Conservation (phyloP, 2,113 vertebrate genomes). For the Cettia cetti region DNA sequence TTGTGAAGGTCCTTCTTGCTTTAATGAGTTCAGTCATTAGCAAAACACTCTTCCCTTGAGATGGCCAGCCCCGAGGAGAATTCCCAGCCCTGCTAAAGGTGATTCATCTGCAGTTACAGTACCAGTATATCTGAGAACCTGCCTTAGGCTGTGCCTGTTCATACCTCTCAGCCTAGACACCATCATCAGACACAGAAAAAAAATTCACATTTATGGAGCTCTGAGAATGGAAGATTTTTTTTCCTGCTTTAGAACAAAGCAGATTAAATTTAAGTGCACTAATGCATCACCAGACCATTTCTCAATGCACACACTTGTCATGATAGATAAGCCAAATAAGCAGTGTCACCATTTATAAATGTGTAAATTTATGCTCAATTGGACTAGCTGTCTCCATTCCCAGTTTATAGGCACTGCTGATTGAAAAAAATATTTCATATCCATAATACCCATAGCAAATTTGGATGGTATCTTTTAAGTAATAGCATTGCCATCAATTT, state of each 20-base stretch:
- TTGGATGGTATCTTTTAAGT: not conserved
- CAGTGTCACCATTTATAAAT: not conserved
- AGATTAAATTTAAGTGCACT: not conserved
- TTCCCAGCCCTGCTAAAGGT: not conserved
- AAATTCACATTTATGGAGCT: not conserved
- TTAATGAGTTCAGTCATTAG: not conserved
- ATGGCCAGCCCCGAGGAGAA: not conserved
- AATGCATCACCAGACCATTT: not conserved
- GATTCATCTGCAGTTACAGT: not conserved
- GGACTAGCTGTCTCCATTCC: not conserved
- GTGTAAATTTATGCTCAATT: not conserved
- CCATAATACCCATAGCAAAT: not conserved
- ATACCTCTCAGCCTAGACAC: not conserved
- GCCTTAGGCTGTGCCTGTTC: not conserved
- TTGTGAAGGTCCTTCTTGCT: not conserved
- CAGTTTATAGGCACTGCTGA: not conserved
- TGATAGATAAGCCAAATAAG: not conserved
- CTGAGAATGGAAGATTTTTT: not conserved
- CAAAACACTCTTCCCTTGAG: not conserved
- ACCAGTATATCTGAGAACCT: not conserved
- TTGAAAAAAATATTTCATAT: not conserved
- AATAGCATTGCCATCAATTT: not conserved
- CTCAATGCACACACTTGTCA: not conserved
- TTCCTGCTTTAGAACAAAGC: not conserved
- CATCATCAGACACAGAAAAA: not conserved